These are phyloP conservation scores for Syngnathus scovelli DNA, from an alignment of 2,113 vertebrate species.

Conservation along the genomic window DNA sequence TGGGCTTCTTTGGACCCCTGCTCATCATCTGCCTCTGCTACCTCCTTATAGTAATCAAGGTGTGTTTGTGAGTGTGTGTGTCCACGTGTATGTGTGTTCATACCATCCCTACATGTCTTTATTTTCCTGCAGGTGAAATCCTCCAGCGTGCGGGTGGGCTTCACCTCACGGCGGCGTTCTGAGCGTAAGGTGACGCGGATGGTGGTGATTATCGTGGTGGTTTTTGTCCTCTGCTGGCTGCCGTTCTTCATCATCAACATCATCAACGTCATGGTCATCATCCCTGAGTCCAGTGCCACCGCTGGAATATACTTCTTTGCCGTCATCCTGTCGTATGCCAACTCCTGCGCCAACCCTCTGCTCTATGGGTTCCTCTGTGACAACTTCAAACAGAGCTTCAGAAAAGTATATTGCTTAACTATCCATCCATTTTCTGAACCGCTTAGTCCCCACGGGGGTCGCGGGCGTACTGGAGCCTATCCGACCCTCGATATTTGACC, in stretches of 20 bases:
- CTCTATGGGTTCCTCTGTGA: conserved; percentile 90
- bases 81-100: background rate
- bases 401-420: conserved; percentile 76
- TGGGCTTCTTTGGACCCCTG: conserved; percentile 88
- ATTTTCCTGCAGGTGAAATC: conserved; percentile 75
- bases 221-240: conserved; percentile 92
- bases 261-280: conserved; percentile 82
- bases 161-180: conserved; percentile 77
- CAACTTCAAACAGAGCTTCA: conserved; percentile 94
- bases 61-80: conserved; percentile 6
- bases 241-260: conserved; percentile 92
- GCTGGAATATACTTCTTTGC: conserved; percentile 84
- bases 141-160: conserved; percentile 74
- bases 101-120: background rate
- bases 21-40: conserved; percentile 93
- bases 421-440: too few relatives aligned
- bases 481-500: too few relatives aligned
- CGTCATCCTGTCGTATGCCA: conserved; percentile 87
- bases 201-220: conserved; percentile 91
- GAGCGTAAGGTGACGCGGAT: conserved; percentile 88
- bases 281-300: conserved; percentile 79
- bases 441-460: too few relatives aligned
- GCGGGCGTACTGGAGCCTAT: too few relatives aligned
- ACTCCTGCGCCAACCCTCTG: conserved; percentile 92
- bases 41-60: conserved; percentile 83